Conservation (phyloP, 2,797 vertebrate species). For the Cuculus canorus region DNA sequence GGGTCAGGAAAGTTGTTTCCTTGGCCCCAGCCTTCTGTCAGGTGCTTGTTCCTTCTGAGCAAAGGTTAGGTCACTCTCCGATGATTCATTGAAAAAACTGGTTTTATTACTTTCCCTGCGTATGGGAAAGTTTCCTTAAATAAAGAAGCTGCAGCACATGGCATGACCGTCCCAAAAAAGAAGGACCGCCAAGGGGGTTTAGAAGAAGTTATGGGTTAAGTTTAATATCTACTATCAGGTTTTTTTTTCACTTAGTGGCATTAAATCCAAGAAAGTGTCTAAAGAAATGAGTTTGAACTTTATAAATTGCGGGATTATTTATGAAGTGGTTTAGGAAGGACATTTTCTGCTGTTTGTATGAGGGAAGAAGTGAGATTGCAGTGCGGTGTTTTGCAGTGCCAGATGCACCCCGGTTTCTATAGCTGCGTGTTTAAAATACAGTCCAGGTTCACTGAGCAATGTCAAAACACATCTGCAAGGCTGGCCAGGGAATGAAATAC, state of each 20-base stretch:
- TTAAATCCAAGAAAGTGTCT: neutral
- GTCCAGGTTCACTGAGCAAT: neutral
- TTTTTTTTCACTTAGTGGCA: neutral
- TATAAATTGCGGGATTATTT: neutral
- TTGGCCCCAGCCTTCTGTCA: neutral
- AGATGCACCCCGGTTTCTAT: neutral
- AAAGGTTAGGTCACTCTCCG: neutral
- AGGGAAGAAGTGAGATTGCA: neutral
- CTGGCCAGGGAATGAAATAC: neutral
- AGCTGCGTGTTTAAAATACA: neutral
- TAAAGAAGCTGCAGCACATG: neutral
- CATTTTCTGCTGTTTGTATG: neutral
- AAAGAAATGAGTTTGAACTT: neutral
- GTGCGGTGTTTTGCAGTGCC: neutral
- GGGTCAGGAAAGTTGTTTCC: neutral
- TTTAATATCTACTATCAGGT: neutral
- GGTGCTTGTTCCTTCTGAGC: constrained; percentile 15
- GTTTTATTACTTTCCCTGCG: constrained; percentile 36
- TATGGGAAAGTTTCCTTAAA: neutral
- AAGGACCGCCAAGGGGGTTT: neutral
- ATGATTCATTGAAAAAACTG: constrained; percentile 44
- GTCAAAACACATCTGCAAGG: neutral
- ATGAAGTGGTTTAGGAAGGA: neutral
- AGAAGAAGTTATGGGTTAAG: neutral
- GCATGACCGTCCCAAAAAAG: neutral